Percentiles rank a stretch among this genome's conserved stretches.
phyloP scores from a whole-genome alignment of 53 echinoderm and acorn worm species.

The Arbacia lixula region DNA sequence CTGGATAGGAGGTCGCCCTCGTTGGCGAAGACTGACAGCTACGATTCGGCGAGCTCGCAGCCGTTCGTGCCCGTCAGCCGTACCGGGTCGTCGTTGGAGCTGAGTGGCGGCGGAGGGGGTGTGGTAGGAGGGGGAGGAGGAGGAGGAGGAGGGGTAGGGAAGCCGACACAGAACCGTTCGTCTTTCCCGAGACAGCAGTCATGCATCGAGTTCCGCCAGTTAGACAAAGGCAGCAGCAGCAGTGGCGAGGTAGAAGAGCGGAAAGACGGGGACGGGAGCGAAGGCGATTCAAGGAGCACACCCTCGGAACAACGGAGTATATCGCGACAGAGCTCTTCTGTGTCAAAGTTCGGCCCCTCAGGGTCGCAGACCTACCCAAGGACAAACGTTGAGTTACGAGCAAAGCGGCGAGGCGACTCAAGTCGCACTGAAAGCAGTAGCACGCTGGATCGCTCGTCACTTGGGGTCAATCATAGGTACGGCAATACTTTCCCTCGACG shows the following conservation, averaged over 20 bases:
- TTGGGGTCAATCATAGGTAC: conserved; percentile 37
- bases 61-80: conserved; percentile 49
- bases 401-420: conserved; percentile 22
- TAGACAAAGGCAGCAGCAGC: conserved; percentile 64
- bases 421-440: not conserved
- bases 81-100: conserved; percentile 43
- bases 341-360: conserved; percentile 10
- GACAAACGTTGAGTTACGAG: not conserved
- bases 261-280: conserved; percentile 48
- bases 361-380: conserved; percentile 38
- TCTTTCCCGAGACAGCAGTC: conserved; percentile 79
- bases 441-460: conserved; percentile 15
- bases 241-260: conserved; percentile 36
- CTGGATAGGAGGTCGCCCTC: conserved; percentile 48
- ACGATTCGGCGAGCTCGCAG: conserved; percentile 43
- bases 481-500: conserved; percentile 57
- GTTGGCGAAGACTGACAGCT: conserved; percentile 56
- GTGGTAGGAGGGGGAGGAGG: too few relatives aligned
- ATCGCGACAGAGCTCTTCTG: conserved; percentile 44
- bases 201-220: conserved; percentile 87
- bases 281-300: conserved; percentile 34
- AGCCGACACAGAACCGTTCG: conserved; percentile 17
- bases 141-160: too few relatives aligned
- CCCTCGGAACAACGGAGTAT: conserved; percentile 37
- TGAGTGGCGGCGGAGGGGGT: conserved; percentile 23